A percentile compares a stretch with the other conserved stretches of the same genome.
Conservation (phyloP, 2,113 vertebrate genomes). For the Collichthys lucidus region DNA sequence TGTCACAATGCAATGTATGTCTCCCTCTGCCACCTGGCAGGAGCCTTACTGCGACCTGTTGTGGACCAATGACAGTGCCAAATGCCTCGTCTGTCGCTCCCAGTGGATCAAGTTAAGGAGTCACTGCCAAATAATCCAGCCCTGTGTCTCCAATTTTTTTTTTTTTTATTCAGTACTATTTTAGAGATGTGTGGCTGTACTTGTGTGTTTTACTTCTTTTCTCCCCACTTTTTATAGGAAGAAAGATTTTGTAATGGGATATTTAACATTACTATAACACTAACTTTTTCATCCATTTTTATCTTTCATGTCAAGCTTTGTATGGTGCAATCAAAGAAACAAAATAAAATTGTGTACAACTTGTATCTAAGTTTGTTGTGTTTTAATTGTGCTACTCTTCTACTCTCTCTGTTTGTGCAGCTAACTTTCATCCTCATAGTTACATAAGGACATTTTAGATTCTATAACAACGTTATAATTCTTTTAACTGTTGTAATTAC, state of each 20-base stretch:
- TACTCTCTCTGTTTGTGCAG: neutral
- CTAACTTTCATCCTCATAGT: neutral
- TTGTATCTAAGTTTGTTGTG: conserved; percentile 6
- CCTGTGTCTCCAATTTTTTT: conserved; percentile 42
- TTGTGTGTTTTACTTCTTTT: conserved; percentile 9
- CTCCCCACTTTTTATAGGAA: conserved; percentile 55
- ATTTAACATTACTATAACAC: conserved; percentile 47
- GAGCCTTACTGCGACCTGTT: conserved; percentile 70
- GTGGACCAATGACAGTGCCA: conserved; percentile 76
- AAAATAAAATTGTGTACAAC: conserved; percentile 76
- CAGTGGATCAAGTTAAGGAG: conserved; percentile 70
- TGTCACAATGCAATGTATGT: conserved; percentile 67
- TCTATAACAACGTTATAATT: neutral
- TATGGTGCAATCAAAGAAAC: conserved; percentile 69
- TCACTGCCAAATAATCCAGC: conserved; percentile 71
- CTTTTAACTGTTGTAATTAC: neutral
- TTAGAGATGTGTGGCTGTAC: conserved; percentile 46
- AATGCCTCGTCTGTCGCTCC: conserved; percentile 70
- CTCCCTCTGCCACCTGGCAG: conserved; percentile 71
- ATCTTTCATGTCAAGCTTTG: conserved; percentile 54
- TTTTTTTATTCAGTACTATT: conserved; percentile 26
- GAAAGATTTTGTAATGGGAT: conserved; percentile 69
- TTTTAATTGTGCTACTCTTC: neutral
- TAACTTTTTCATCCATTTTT: conserved; percentile 44
- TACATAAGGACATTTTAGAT: neutral